Evolutionary conservation across 2,113 vertebrate genomes (phyloP).

Genomic region (Galeopterus variegatus): DNA sequence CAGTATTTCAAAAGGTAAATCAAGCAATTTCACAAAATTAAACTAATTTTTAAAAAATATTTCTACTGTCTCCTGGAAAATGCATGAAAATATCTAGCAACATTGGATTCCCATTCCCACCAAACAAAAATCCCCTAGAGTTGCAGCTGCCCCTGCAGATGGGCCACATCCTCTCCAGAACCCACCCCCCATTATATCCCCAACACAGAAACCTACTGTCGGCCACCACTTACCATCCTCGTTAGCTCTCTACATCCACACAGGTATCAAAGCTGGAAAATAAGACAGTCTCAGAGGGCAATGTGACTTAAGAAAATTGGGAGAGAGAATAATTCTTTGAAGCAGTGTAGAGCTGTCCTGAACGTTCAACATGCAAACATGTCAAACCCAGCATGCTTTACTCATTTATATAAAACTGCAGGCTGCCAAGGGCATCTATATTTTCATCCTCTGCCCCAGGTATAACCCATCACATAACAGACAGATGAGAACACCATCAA

Average conservation of each 20-base stretch:
- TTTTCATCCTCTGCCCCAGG: neutral
- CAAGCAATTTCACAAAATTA: slow-evolving; percentile 24
- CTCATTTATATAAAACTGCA: neutral
- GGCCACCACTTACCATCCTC: neutral
- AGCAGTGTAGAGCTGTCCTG: neutral
- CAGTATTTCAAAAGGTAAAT: slow-evolving; percentile 56
- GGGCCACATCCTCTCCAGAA: accelerated
- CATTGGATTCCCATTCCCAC: neutral
- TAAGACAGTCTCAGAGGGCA: too few species aligned
- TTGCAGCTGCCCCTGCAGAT: too few species aligned
- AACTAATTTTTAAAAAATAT: neutral
- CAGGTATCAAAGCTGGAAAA: neutral
- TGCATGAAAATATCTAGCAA: neutral
- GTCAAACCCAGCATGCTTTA: neutral
- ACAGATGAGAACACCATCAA: neutral
- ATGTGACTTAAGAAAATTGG: neutral
- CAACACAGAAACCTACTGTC: accelerated
- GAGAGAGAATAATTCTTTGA: neutral
- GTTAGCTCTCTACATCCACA: neutral
- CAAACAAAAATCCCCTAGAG: neutral
- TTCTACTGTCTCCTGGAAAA: slow-evolving; percentile 38
- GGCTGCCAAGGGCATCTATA: neutral
- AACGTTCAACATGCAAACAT: accelerated
- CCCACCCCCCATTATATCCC: too few species aligned
- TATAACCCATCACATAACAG: too few species aligned